A percentile compares a stretch with the other conserved stretches of the same genome.
Evolutionary conservation across 2,797 vertebrate species (phyloP).

Genomic region (Gadopsis bispinosus): DNA sequence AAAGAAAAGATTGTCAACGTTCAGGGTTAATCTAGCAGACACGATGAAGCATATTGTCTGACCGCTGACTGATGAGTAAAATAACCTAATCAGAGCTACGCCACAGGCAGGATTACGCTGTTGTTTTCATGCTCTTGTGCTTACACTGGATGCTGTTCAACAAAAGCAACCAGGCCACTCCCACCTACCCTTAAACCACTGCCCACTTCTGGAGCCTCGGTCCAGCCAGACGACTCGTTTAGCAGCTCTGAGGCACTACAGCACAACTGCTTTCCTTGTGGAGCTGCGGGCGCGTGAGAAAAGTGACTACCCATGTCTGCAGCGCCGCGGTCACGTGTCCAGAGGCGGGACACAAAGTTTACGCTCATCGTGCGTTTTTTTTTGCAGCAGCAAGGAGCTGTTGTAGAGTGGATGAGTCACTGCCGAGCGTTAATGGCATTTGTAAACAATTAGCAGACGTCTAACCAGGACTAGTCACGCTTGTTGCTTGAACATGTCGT

Average conservation of each 20-base stretch:
- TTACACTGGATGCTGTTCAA: conserved; percentile 75
- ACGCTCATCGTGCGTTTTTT: conserved; percentile 50
- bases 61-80: conserved; percentile 50
- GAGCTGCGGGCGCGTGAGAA: conserved; percentile 28
- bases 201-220: conserved; percentile 61
- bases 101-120: conserved; percentile 62
- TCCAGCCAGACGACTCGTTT: conserved; percentile 53
- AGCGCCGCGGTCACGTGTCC: conserved; percentile 46
- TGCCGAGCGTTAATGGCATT: conserved; percentile 37
- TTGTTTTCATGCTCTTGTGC: conserved; percentile 78
- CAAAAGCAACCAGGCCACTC: conserved; percentile 67
- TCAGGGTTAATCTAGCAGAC: not conserved
- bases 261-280: conserved; percentile 22
- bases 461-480: conserved; percentile 47
- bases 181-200: conserved; percentile 46
- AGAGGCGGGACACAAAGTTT: conserved; percentile 18
- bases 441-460: conserved; percentile 61
- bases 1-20: not conserved
- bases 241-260: conserved; percentile 36
- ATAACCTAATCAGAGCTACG: conserved; percentile 39
- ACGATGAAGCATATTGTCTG: conserved; percentile 36
- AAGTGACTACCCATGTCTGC: conserved; percentile 30
- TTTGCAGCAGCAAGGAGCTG: conserved; percentile 11
- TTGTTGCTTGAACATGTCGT: conserved; percentile 45
- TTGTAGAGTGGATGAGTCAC: conserved; percentile 59